Evolutionary conservation across 1,140 invertebrate species (phyloP).

Genomic region (Drosophila santomea): DNA sequence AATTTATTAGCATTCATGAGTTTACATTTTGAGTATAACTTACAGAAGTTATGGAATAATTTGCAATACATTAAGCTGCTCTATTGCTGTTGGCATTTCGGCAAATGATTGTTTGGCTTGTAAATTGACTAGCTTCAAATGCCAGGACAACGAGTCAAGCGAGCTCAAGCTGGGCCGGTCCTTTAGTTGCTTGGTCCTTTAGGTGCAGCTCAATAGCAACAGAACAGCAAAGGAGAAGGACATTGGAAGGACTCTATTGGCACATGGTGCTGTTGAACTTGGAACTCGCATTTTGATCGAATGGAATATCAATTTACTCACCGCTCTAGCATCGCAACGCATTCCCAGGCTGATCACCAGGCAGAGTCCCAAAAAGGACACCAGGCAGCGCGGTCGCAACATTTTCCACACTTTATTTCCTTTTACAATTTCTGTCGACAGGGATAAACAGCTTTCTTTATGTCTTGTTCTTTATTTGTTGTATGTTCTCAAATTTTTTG

Average conservation of each 20-base stretch:
- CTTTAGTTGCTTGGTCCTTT: too few species aligned
- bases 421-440: background rate
- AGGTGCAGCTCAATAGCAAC: background rate
- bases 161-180: too few species aligned
- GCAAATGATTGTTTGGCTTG: conserved; percentile 3
- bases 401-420: conserved; percentile 1
- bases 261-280: background rate
- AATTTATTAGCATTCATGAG: conserved; percentile 35
- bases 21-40: conserved; percentile 6
- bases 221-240: background rate
- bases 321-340: conserved; percentile 79
- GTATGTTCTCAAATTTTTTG: conserved; percentile 9
- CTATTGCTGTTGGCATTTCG: background rate
- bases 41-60: conserved; percentile 1
- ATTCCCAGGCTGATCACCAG: conserved; percentile 56
- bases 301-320: conserved; percentile 46
- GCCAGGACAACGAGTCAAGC: background rate
- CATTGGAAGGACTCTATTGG: too few species aligned
- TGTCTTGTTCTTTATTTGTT: background rate
- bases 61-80: background rate
- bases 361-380: conserved; percentile 68
- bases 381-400: conserved; percentile 50
- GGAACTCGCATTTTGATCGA: background rate
- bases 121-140: conserved; percentile 4
- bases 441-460: conserved; percentile 1